Conservation (phyloP, 2,797 vertebrate species). For the Clamator glandarius region DNA sequence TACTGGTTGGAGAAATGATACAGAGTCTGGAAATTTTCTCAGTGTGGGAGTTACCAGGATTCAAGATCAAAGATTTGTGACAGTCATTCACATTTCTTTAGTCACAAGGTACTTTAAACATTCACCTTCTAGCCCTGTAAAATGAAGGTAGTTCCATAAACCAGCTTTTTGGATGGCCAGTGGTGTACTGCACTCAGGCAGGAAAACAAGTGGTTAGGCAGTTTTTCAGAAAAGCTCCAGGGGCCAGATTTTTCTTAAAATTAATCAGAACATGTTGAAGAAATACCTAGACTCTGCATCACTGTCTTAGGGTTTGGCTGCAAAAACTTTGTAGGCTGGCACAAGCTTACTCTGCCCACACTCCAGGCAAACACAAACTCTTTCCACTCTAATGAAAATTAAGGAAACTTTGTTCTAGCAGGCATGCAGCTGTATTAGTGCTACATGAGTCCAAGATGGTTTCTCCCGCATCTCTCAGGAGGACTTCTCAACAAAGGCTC, state of each 20-base stretch:
- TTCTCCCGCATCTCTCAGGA: background rate
- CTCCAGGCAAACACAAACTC: constrained; percentile 48
- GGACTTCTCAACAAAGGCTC: background rate
- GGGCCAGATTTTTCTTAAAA: constrained; percentile 17
- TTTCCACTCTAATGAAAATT: constrained; percentile 17
- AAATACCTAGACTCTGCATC: constrained; percentile 72
- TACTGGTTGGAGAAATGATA: background rate
- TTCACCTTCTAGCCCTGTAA: background rate
- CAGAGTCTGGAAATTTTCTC: constrained; percentile 2
- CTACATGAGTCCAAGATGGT: background rate
- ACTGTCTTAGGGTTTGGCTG: constrained; percentile 60
- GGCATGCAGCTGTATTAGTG: background rate
- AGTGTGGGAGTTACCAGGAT: background rate
- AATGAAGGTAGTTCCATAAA: background rate
- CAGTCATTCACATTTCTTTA: background rate
- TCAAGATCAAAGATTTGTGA: background rate
- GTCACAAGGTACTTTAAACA: background rate
- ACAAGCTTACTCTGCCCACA: constrained; percentile 14
- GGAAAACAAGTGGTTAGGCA: constrained; percentile 19
- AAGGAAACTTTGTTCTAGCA: background rate
- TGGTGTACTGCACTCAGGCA: background rate
- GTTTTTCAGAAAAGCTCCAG: constrained; percentile 46
- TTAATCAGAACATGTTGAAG: constrained; percentile 66
- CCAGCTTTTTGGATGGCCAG: background rate
- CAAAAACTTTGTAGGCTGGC: constrained; percentile 46